Evolutionary conservation across 2,113 vertebrate genomes (phyloP), one percentile per base, ranked within the genome.

Genomic region (Pimephales promelas): DNA sequence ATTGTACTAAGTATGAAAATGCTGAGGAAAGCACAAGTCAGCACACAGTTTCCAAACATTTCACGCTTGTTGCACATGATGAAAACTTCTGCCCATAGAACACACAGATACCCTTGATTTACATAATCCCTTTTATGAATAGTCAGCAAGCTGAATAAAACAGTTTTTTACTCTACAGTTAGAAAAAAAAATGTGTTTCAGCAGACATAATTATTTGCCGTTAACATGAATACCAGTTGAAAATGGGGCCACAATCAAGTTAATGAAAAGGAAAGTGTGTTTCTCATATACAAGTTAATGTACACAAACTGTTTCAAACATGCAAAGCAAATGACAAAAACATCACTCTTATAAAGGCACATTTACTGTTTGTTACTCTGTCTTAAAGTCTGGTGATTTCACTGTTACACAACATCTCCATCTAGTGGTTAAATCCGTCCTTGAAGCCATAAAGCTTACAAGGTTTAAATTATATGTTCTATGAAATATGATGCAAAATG

Each of bases 381-480:
- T 64, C 28, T 31, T 10, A 16, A 47, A 62, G 20, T 40, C 40
- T 40, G 3, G 18, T 3, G 1, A 75, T 71, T 24, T 61, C 22
- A 28, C 10, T 3, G 9, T 80, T 88, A 43, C 85, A 70, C 89
- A 73, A 89, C 82, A 86, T 85, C 91, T 40, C 92, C 93, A 92
- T 91, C 93, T 93, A 90, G 92, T 93, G 93, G 91, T n/a, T 18
- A n/a, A 10, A 79, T 1, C 10, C 40, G 24, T 78, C 5, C 24
- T 87, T 87, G 2, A 59, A 10, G 34, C 5, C 18, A 49, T 5
- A 18, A 66, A 16, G 16, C 10, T 66, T 36, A 22, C n/a, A 40
- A 11, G 1, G 0, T n/a, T n/a, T n/a, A n/a, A n/a, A n/a, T n/a
- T n/a, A 10, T 66, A 1, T 66, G 10, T 66, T 10, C 10, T 20